These are phyloP conservation scores for Acanthoscelides obtectus DNA, from an alignment of 2,888 invertebrate genomes.

Conservation along the genomic window DNA sequence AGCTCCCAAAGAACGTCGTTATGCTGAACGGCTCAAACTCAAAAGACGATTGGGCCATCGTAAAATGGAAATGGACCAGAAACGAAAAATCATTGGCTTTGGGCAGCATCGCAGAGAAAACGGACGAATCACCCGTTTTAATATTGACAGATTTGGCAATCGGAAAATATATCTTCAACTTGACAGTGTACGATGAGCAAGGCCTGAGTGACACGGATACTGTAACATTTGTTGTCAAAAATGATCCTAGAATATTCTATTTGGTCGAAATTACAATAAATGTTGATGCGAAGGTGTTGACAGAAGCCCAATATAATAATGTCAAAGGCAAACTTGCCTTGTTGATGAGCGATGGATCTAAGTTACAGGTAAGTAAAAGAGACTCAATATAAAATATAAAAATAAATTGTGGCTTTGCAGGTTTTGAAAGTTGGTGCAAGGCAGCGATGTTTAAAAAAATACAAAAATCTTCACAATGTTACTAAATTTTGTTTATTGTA, in stretches of 20 bases:
- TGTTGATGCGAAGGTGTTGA: slow-evolving; percentile 64
- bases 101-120: slow-evolving; percentile 67
- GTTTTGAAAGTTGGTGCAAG: no score
- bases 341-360: slow-evolving; percentile 69
- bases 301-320: slow-evolving; percentile 68
- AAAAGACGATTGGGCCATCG: slow-evolving; percentile 81
- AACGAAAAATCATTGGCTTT: slow-evolving; percentile 75
- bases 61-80: slow-evolving; percentile 78
- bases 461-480: no score
- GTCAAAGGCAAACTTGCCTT: slow-evolving; percentile 76
- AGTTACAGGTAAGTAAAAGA: slow-evolving; percentile 46
- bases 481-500: no score
- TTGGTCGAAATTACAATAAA: slow-evolving; percentile 79
- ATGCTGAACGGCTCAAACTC: slow-evolving; percentile 81
- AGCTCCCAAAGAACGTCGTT: slow-evolving; percentile 70
- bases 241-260: slow-evolving; percentile 68
- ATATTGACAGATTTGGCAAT: slow-evolving; percentile 78
- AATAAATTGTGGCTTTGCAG: no score
- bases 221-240: slow-evolving; percentile 77
- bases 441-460: no score
- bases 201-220: slow-evolving; percentile 78
- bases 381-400: slow-evolving; percentile 2
- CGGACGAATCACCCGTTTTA: slow-evolving; percentile 73
- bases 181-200: slow-evolving; percentile 88
- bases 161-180: slow-evolving; percentile 82